Evolutionary conservation across 53 echinoderm and acorn worm species (phyloP).

Genomic region (Mesocentrotus franciscanus): DNA sequence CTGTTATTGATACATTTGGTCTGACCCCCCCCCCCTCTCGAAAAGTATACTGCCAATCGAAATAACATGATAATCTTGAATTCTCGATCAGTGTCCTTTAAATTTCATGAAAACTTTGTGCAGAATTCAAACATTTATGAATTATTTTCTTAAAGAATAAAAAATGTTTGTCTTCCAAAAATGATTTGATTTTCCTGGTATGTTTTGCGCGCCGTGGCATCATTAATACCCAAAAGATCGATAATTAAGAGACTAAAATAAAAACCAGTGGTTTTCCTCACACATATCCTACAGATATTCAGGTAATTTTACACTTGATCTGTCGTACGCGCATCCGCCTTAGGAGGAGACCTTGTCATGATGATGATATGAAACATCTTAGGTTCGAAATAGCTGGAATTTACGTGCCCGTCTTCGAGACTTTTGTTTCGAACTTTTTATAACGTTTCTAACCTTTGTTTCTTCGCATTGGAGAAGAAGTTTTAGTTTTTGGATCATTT

Average conservation of each 20-base stretch:
- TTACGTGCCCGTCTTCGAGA: neutral
- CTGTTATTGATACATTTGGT: too few species aligned
- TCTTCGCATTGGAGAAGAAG: too few species aligned
- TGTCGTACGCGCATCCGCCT: neutral
- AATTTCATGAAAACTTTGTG: too few species aligned
- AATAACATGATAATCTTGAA: too few species aligned
- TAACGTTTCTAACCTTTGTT: too few species aligned
- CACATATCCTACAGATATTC: neutral
- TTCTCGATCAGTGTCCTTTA: too few species aligned
- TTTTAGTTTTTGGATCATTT: too few species aligned
- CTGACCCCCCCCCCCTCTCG: too few species aligned
- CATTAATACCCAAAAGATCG: neutral
- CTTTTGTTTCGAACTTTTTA: too few species aligned
- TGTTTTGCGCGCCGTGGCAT: neutral
- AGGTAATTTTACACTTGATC: neutral
- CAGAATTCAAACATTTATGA: too few species aligned
- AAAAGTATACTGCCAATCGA: too few species aligned
- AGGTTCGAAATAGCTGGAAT: neutral
- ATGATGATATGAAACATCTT: neutral
- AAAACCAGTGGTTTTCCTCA: conserved; percentile 22
- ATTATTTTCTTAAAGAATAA: too few species aligned
- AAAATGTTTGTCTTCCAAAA: neutral
- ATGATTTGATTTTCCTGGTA: neutral
- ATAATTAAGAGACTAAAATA: conserved; percentile 12
- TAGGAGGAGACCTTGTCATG: neutral